Evolutionary conservation across 1,140 invertebrate species (phyloP), one percentile per base, ranked within the genome.

Genomic region (silkworm (Bombyx mori)): DNA sequence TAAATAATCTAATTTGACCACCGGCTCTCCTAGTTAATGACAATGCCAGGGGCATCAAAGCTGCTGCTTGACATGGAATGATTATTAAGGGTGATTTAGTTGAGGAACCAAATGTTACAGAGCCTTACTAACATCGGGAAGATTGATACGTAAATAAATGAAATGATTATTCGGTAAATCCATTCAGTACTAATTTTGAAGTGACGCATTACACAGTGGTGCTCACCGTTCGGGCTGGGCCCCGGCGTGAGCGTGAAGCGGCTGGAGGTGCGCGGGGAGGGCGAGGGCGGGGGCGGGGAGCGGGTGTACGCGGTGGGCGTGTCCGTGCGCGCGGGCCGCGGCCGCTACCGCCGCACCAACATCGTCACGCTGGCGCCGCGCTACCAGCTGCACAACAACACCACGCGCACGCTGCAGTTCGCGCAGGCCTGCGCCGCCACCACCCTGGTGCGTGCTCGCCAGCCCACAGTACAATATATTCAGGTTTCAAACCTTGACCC

Each of bases 371-470:
- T 99, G 61, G 95, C 96, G 5, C 97, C 98, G 43, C 90, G 97
- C 66, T 99, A 95, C 88, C 95, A 97, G 79, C 88, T 99, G 48
- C 95, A 98, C 76, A 99, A 99, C 86, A 92, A 93, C 77, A 97
- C 96, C 7, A 91, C 91, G 1, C 92, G 89, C 70, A 92, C 92
- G 49, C 87, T 99, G 58, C 93, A 97, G 69, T 93, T 99, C 75
- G 92, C 96, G 50, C 98, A 99, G 84, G 92, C 92, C 69, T 94
- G 91, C 76, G 93, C 92, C 62, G 92, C 93, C 0, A 91, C 91
- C 1, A 89, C 86, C 35, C 77, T 89, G 57, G 89, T 90, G 56
- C 80, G 87, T 79, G 47, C 7, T 18, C 12, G 12, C 12, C 12
- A 18, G 12, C 12, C 12, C 12, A 18, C 12, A 18, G 12, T 18